phyloP scores from a whole-genome alignment of 2,113 vertebrate genomes.

The Aramus guarauna region DNA sequence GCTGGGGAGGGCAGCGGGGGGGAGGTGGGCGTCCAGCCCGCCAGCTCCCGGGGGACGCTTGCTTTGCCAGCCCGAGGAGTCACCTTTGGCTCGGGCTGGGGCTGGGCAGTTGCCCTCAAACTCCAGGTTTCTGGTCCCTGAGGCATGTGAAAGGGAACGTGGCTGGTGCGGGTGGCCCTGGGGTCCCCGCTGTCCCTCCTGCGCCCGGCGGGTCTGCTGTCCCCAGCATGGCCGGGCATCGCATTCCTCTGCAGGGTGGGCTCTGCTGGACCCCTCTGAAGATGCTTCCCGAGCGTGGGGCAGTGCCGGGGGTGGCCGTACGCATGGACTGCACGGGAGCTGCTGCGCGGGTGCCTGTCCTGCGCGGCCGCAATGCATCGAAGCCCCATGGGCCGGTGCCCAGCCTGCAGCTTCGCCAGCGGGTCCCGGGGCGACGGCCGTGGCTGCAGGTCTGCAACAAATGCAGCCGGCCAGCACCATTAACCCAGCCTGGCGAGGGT shows the following conservation, averaged over 20 bases:
- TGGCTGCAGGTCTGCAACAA: neutral
- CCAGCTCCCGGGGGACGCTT: rapidly evolving
- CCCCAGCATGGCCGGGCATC: neutral
- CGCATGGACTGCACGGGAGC: rapidly evolving
- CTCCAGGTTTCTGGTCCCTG: rapidly evolving
- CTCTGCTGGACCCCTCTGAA: neutral
- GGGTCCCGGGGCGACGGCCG: rapidly evolving
- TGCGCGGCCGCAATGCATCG: rapidly evolving
- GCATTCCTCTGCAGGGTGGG: no score
- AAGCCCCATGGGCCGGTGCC: neutral
- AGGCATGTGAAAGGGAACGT: rapidly evolving
- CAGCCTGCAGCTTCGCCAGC: rapidly evolving
- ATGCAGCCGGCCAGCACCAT: rapidly evolving
- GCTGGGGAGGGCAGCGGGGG: neutral
- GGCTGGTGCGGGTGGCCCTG: neutral
- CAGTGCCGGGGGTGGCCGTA: neutral
- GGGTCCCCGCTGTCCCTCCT: neutral
- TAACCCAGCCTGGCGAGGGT: rapidly evolving
- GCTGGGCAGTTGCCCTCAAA: neutral
- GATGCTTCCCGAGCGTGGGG: neutral
- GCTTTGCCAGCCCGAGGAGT: neutral
- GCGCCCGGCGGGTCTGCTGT: neutral
- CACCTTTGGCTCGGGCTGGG: no score
- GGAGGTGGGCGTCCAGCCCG: neutral
- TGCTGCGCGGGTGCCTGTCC: neutral